A percentile compares a stretch with the other conserved stretches of the same genome.
Evolutionary conservation across 2,113 vertebrate genomes (phyloP).

Genomic region (Spheniscus mendiculus): DNA sequence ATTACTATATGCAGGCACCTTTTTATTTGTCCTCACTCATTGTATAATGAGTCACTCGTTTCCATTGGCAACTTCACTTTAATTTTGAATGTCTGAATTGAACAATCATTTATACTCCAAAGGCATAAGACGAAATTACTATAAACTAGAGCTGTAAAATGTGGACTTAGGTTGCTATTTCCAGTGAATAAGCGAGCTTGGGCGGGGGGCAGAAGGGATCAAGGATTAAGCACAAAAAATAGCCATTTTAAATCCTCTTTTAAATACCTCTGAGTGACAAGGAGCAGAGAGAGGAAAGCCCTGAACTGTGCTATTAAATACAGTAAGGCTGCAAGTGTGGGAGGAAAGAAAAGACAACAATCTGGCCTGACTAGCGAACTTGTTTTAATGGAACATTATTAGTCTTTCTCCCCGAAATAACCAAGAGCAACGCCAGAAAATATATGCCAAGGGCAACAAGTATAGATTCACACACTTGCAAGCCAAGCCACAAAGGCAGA

Average conservation of each 20-base stretch:
- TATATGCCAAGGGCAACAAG: not conserved
- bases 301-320: slow-evolving; percentile 23
- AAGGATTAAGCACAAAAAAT: slow-evolving; percentile 52
- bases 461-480: not conserved
- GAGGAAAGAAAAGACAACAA: slow-evolving; percentile 12
- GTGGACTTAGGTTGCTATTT: slow-evolving; percentile 35
- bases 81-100: slow-evolving; percentile 55
- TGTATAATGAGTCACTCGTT: slow-evolving; percentile 62
- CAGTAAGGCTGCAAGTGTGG: not conserved
- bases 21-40: slow-evolving; percentile 64
- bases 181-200: slow-evolving; percentile 20
- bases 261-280: slow-evolving; percentile 42
- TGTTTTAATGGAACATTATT: not conserved
- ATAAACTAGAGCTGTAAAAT: slow-evolving; percentile 9
- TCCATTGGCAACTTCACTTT: slow-evolving; percentile 59
- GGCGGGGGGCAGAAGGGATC: slow-evolving; percentile 1
- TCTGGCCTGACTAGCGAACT: not conserved
- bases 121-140: slow-evolving; percentile 30
- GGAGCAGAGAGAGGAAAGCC: not conserved
- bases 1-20: slow-evolving; percentile 62
- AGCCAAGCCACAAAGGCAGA: not conserved
- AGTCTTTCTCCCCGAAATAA: not conserved
- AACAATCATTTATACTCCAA: slow-evolving; percentile 54
- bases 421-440: not conserved
- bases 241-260: slow-evolving; percentile 40